Base-by-base conservation (phyloP, 1,140 invertebrate species). In the Xylocopa sonorina region DNA sequence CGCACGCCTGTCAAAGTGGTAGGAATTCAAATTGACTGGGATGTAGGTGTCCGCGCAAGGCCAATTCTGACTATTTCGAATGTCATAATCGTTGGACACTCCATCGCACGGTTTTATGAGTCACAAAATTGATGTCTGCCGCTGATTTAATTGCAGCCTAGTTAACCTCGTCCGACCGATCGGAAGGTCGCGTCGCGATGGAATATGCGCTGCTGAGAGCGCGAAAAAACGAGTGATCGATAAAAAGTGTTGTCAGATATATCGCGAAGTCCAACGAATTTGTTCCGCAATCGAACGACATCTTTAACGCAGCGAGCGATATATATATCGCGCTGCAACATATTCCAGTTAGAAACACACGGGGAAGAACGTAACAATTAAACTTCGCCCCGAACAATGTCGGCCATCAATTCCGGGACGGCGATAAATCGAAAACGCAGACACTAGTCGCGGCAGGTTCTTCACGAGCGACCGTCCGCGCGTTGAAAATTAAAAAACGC, bases 121-220 rank as follows among this genome's bases (percentile, higher is more conserved):
- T 32, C 29, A n/a, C 48, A 64, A 43, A 55, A 67, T 81, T 67
- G 53, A 82, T 67, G 50, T 34, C 41, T 24, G 48, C 62, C 62
- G 62, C 43, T 82, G 67, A 82, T 68, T 82, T 83, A 82, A 83
- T 83, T 67, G 72, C 58, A 29, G 29, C 43, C 72, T 57, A 71
- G 60, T 83, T 81, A 81, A 64, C 72, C 81, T 81, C 72, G 68
- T 77, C 57, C 66, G 63, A 81, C 29, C 64, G 71, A 82, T 80
- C 66, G 69, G 55, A 38, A 74, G 58, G 43, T 77, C 72, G 50
- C 67, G 34, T 62, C 58, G 34, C 62, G 27, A 57, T 18, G 41
- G 41, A 60, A 34, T 62, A 64, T 64, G 27, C 63, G 21, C n/a
- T n/a, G 27, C n/a, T 58, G 29, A 4, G 38, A 9, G 9, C 9